Base-by-base conservation (phyloP, 2,888 invertebrate genomes). In the Platynereis dumerilii region DNA sequence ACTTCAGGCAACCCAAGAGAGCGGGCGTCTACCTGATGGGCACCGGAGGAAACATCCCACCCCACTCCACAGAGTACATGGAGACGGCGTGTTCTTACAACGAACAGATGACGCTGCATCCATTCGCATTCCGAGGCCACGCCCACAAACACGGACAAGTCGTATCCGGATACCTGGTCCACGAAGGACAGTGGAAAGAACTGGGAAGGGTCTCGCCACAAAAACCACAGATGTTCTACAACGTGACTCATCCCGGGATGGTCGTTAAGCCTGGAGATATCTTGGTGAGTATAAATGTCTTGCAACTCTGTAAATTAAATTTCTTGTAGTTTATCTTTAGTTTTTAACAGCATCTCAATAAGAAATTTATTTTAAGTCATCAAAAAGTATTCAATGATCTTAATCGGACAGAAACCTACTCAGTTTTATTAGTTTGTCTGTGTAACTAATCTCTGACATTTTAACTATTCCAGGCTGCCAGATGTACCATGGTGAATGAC, bases 111-210 rank as follows among this genome's bases (percentile, higher is more conserved):
- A 88, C 89, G 2, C 89, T 99, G 58, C 90, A 96, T 86, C 99
- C 98, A 0, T 94, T 99, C 85, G 96, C 96, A 0, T 98, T 92
- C 86, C 89, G 98, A 69, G 92, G 92, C 0, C 98, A 99, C 80
- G 96, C 98, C 0, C 98, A 99, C 78, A 87, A 89, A 26, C 88
- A 96, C 12, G 83, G 83, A 82, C 71, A 72, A 72, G 83, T 83
- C 2, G 76, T 78, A 17, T 76, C 82, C 28, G 84, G 83, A 1
- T 84, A 83, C 73, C 69, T 81, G 17, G 75, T 84, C 10, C 71
- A 80, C 12, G 74, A 81, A 59, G 77, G 78, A 2, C 64, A 75
- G 58, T 84, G 84, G 83, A 75, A 75, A 52, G 83, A 83, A 70
- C 80, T 84, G 54, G 84, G 83, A 3, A 72, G 82, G 34, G 75